phyloP scores from a whole-genome alignment of 2,113 vertebrate genomes.

The Lates calcarifer region DNA sequence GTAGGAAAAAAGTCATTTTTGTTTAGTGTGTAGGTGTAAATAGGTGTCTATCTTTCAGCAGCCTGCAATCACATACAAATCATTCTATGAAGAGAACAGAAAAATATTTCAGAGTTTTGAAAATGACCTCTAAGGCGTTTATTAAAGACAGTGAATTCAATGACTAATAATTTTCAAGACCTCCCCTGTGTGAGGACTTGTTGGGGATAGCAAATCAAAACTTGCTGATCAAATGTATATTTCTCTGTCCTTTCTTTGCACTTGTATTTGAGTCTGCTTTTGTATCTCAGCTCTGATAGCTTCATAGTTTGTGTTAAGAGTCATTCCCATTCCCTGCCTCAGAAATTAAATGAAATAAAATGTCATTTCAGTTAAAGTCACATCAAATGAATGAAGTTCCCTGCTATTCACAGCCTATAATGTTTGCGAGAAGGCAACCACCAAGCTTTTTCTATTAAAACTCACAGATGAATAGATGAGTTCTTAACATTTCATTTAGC shows the following conservation, averaged over 20 bases:
- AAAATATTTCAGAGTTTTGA: too few relatives aligned
- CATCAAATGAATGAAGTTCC: slow-evolving; percentile 32
- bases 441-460: slow-evolving; percentile 30
- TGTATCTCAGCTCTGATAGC: neutral
- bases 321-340: neutral
- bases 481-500: slow-evolving; percentile 15
- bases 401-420: slow-evolving; percentile 23
- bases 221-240: neutral
- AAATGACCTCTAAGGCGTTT: neutral
- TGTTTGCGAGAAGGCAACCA: slow-evolving; percentile 17
- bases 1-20: too few relatives aligned
- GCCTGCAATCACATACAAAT: too few relatives aligned
- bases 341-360: slow-evolving; percentile 26
- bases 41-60: too few relatives aligned
- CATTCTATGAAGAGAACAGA: too few relatives aligned
- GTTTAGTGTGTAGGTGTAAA: too few relatives aligned
- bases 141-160: neutral
- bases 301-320: slow-evolving; percentile 9
- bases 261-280: slow-evolving; percentile 7
- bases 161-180: neutral
- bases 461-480: slow-evolving; percentile 10
- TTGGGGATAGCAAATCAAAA: neutral
- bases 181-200: neutral
- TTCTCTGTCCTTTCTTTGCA: neutral
- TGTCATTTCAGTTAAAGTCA: slow-evolving; percentile 38